Evolutionary conservation across 2,797 vertebrate genomes (phyloP), one percentile per base, ranked within the genome.

Genomic region (Hemibagrus guttatus): DNA sequence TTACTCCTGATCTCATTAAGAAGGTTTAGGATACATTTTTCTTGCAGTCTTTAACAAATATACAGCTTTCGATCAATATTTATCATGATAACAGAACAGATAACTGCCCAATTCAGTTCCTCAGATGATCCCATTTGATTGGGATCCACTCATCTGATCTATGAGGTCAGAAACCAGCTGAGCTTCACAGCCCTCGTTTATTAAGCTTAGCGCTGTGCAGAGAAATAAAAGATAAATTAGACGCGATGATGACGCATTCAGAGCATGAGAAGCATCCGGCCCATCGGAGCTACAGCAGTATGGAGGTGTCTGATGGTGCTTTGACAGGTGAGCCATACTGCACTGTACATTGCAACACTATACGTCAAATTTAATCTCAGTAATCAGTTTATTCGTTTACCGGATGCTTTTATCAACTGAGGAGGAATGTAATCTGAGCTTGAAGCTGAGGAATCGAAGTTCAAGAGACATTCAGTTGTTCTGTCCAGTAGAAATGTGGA

Each of bases 201-300:
- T 14, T 35, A 46, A 54, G 52, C 52, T 66, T 21, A 52, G 58
- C 84, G 68, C 54, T 28, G 49, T 17, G 4, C 72, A n/a, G 69
- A 59, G 69, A 84, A 46, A 72, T 14, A n/a, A 74, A 16, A 52
- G 83, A 46, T 54, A 17, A 83, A 56, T 72, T 35, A 42, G 35
- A 21, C 6, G 26, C 31, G 26, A 12, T 31, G 64, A 35, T 39
- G 52, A 72, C 13, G 9, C 52, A 72, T 83, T 69, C 21, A 71
- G 63, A 23, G 64, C 42, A 26, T 72, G 31, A 84, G 68, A 84
- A 1, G 2, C 52, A 72, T 59, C 64, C 21, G 39, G 26, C 8
- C 54, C 46, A 42, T 16, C 21, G 11, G 23, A 8, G 49, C 52
- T 83, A 5, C 75, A 28, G 71, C 14, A 54, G 28, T 52, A 23